These are phyloP conservation scores for Calidris pygmaea DNA, from an alignment of 2,113 vertebrate species.

Conservation along the genomic window DNA sequence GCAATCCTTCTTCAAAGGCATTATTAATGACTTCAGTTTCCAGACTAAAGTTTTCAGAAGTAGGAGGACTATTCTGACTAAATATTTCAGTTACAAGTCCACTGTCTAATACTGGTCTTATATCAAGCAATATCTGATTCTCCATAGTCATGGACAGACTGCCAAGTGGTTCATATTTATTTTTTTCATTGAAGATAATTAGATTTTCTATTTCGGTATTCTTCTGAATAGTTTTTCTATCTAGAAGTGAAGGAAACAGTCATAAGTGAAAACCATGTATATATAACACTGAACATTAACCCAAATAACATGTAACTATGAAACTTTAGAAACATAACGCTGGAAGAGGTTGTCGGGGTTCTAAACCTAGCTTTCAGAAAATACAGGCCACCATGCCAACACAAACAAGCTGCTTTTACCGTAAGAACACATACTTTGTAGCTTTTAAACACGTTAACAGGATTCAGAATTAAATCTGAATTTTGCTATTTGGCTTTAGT, in stretches of 20 bases:
- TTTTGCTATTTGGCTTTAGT: background rate
- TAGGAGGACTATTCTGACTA: background rate
- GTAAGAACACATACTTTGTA: background rate
- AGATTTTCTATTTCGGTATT: background rate
- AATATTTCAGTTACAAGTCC: constrained; percentile 35
- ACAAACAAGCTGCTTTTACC: background rate
- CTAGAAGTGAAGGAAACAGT: background rate
- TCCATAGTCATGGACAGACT: background rate
- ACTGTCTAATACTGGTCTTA: background rate
- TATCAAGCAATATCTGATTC: background rate
- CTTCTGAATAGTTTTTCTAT: background rate
- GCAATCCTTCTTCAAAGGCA: background rate
- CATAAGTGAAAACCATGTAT: background rate
- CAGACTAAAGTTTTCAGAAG: background rate
- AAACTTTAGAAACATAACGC: background rate
- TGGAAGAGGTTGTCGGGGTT: background rate
- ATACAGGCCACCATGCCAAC: background rate
- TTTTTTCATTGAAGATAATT: background rate
- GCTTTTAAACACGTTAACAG: background rate
- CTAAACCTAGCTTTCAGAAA: background rate
- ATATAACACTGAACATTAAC: background rate
- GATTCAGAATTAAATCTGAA: background rate
- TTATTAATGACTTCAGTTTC: background rate
- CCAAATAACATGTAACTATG: background rate
- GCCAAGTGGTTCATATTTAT: background rate